phyloP scores from a whole-genome alignment of 2,888 invertebrate species.

The Vesta saturnalis region DNA sequence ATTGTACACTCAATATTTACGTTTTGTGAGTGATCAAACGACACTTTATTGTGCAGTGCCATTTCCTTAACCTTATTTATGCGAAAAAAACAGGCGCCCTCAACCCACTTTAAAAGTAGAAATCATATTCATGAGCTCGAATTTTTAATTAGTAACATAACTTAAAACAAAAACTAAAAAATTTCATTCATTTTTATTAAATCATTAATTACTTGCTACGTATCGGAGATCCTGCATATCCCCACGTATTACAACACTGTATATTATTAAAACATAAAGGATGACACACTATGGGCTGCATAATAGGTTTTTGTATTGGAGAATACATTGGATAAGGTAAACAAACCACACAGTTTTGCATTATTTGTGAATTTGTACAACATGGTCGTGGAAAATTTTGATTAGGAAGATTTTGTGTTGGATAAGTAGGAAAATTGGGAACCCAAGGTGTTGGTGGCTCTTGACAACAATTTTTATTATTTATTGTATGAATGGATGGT shows the following conservation, averaged over 20 bases:
- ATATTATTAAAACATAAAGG: constrained; percentile 2
- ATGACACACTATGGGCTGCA: background rate
- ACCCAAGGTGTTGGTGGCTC: background rate
- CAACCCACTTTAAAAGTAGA: no score
- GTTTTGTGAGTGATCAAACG: no score
- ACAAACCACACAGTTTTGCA: background rate
- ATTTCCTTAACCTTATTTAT: no score
- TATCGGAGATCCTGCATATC: no score
- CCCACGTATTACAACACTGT: background rate
- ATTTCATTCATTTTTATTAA: no score
- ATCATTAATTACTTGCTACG: no score
- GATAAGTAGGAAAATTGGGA: background rate
- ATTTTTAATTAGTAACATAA: no score
- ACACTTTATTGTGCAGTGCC: no score
- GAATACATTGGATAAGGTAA: background rate
- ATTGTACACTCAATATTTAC: no score
- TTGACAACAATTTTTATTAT: background rate
- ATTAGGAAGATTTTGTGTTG: background rate
- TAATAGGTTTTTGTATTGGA: background rate
- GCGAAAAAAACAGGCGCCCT: no score
- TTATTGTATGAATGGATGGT: background rate
- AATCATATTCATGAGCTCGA: no score
- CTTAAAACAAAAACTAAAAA: no score
- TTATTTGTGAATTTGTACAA: background rate
- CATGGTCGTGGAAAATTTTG: background rate